A percentile compares a stretch with the other conserved stretches of the same genome.
Evolutionary conservation across 2,113 vertebrate species (phyloP).

Genomic region (Acrocephalus arundinaceus): DNA sequence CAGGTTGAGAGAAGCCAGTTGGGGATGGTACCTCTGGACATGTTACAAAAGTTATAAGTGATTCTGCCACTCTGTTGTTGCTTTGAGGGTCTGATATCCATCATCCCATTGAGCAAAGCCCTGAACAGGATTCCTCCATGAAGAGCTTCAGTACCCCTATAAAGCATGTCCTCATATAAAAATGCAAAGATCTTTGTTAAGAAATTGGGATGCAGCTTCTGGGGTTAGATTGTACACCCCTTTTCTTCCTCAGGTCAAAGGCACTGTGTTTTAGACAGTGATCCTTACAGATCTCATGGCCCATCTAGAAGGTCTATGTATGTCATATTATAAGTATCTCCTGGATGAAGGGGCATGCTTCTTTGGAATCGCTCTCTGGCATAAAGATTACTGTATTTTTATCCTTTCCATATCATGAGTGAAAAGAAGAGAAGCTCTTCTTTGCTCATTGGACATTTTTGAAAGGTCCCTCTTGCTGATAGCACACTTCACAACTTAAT

Average conservation of each 20-base stretch:
- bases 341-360: fast-evolving
- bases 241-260: not conserved
- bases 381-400: not conserved
- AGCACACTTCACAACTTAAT: not conserved
- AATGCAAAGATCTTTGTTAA: not conserved
- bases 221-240: fast-evolving
- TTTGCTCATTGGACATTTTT: not conserved
- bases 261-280: not conserved
- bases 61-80: not conserved
- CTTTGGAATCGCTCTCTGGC: not conserved
- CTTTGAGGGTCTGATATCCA: not conserved
- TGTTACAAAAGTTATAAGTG: not conserved
- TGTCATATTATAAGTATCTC: not conserved
- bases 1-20: not conserved
- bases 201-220: not conserved
- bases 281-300: not conserved
- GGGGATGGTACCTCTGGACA: not conserved
- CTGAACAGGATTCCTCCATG: not conserved
- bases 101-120: not conserved
- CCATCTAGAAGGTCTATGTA: not conserved
- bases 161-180: not conserved
- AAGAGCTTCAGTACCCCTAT: not conserved
- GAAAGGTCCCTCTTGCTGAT: not conserved
- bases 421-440: not conserved
- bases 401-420: not conserved